phyloP scores from a whole-genome alignment of 23 tunicate species.

The Oikopleura albicans region DNA sequence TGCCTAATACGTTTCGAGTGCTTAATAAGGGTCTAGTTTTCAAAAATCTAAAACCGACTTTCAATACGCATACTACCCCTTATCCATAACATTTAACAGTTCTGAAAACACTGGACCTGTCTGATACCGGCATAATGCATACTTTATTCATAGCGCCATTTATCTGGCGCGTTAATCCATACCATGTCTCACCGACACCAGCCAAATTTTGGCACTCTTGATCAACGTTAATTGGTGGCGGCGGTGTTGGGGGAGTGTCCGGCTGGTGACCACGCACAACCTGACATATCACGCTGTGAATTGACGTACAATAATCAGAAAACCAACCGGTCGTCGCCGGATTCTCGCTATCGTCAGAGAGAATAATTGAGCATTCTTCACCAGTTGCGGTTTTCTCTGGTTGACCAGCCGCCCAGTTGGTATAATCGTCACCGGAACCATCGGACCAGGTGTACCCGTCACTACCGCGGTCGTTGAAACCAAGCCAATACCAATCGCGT shows the following conservation, averaged over 20 bases:
- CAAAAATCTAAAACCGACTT: too few species aligned
- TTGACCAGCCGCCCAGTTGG: constrained; percentile 9
- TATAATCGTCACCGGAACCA: not conserved
- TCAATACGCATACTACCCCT: too few species aligned
- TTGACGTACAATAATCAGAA: not conserved
- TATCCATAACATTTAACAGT: not conserved
- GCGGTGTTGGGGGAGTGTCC: not conserved
- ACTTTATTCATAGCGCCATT: not conserved
- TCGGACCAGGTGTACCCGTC: not conserved
- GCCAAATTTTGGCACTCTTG: not conserved
- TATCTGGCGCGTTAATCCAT: not conserved
- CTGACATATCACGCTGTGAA: not conserved
- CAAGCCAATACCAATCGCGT: constrained; percentile 26
- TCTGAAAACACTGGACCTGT: not conserved
- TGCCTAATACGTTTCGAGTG: too few species aligned
- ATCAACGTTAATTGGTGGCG: not conserved
- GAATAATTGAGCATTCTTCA: not conserved
- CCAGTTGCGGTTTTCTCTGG: not conserved
- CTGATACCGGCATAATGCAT: not conserved
- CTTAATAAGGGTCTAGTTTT: too few species aligned
- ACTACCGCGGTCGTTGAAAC: constrained; percentile 23
- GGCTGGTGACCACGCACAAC: not conserved
- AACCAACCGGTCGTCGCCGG: not conserved
- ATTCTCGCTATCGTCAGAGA: not conserved
- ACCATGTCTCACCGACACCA: not conserved